Evolutionary conservation across 2,113 vertebrate species (phyloP), one percentile per base, ranked within the genome.

Genomic region (Tragelaphus imberbis): DNA sequence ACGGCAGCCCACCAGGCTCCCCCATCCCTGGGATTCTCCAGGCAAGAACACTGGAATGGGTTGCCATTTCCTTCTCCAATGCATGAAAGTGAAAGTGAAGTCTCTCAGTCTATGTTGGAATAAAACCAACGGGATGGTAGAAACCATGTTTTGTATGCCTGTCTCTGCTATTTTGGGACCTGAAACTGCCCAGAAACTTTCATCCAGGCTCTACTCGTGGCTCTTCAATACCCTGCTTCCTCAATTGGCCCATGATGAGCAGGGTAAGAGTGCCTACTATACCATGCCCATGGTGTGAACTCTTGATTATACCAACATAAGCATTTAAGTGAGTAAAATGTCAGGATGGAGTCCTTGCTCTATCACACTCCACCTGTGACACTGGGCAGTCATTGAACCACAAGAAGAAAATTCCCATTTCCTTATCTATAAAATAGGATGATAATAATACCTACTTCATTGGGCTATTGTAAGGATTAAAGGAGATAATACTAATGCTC

Each of bases 341-440:
- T 93, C 61, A 87, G 16, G 19, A 61, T 2, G 0, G 17, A 93
- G 17, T 25, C 25, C 6, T 92, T 40, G 7, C 49, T 95, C 19
- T 2, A 33, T 93, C 51, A 65, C 25, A 81, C 12, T 53, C 25
- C 14, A 82, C 13, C 55, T 86, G 16, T 51, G n/a, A 86, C 14
- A 51, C 25, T 80, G 44, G 25, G 30, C 25, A 40, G 30, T 91
- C 59, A 85, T 36, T 92, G 93, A 88, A 92, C 28, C 15, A 36
- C 30, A 47, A 75, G 25, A 19, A 28, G 56, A 71, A 95, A 91
- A 94, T 95, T 51, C 14, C 9, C 36, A 6, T 84, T 96, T 90
- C 68, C n/a, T 98, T 98, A 80, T 95, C 95, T 93, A 5, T 86
- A 91, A 82, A 98, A 88, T 51, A 89, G 40, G 94, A 91, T 93